These are phyloP conservation scores for Copidosoma aretas DNA, from an alignment of 2,888 invertebrate species.

Conservation along the genomic window DNA sequence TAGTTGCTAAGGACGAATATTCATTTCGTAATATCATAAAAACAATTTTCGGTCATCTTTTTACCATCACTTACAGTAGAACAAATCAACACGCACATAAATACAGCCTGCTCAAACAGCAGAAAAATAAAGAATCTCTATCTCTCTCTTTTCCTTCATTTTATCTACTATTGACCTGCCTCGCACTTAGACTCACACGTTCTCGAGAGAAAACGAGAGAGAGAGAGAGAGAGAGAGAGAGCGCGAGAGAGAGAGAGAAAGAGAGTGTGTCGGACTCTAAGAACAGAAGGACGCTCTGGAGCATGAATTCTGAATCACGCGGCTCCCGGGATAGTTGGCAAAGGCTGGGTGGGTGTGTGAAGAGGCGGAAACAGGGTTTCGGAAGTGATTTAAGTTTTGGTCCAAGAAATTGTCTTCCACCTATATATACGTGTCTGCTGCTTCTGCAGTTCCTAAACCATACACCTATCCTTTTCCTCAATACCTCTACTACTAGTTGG, in stretches of 20 bases:
- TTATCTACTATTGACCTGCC: too few relatives aligned
- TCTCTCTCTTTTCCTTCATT: not conserved
- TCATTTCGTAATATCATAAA: constrained; percentile 24
- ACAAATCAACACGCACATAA: too few relatives aligned
- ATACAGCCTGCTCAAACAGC: not conserved
- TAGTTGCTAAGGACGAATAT: too few relatives aligned
- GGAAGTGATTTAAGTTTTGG: constrained; percentile 39
- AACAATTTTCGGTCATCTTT: constrained; percentile 23
- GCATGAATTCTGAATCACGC: constrained; percentile 38
- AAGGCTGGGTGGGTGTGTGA: constrained; percentile 17
- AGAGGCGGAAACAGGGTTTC: constrained; percentile 37
- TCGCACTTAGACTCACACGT: not conserved
- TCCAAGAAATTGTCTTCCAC: constrained; percentile 24
- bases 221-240: too few relatives aligned
- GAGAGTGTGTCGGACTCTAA: too few relatives aligned
- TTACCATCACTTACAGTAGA: too few relatives aligned
- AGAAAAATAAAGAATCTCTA: constrained; percentile 10
- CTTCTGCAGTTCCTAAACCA: not conserved
- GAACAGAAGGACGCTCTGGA: constrained; percentile 1
- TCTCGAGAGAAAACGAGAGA: too few relatives aligned
- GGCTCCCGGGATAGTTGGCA: not conserved
- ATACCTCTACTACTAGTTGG: too few relatives aligned
- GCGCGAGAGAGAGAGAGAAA: too few relatives aligned
- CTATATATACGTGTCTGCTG: constrained; percentile 12
- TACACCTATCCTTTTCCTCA: too few relatives aligned